A percentile compares a stretch with the other conserved stretches of the same genome.
Evolutionary conservation across 2,797 vertebrate genomes (phyloP).

Genomic region (Prionace glauca): DNA sequence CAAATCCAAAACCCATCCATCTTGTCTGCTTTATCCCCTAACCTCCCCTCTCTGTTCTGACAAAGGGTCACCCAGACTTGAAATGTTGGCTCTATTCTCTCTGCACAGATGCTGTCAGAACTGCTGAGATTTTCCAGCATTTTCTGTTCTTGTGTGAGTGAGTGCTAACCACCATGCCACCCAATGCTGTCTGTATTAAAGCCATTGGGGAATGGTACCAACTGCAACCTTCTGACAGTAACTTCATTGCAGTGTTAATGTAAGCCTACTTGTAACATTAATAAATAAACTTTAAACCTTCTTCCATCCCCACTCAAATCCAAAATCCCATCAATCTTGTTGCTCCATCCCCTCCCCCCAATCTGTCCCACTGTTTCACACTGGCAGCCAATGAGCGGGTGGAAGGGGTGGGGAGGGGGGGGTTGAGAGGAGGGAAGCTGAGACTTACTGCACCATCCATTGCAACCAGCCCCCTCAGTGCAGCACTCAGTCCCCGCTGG

Average conservation of each 20-base stretch:
- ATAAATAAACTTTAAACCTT: too few species aligned
- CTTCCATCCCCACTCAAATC: neutral
- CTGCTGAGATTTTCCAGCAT: too few species aligned
- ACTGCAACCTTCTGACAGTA: neutral
- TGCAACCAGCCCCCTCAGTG: neutral
- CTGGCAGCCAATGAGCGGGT: neutral
- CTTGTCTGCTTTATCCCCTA: neutral
- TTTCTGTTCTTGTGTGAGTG: too few species aligned
- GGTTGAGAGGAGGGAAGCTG: neutral
- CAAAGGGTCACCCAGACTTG: too few species aligned
- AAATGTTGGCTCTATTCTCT: too few species aligned
- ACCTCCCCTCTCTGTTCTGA: neutral
- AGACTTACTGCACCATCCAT: slow-evolving; percentile 23
- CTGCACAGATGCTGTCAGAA: too few species aligned
- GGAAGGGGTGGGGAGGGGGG: neutral
- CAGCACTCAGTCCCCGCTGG: neutral
- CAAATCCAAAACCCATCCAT: neutral
- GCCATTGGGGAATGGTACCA: neutral
- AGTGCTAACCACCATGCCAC: too few species aligned
- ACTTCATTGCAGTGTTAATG: too few species aligned
- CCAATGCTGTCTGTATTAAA: too few species aligned
- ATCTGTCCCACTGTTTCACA: neutral
- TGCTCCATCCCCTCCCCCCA: neutral
- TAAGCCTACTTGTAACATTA: too few species aligned
- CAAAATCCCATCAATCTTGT: neutral